Conservation (phyloP, 1,140 invertebrate species). For the Triops cancriformis region DNA sequence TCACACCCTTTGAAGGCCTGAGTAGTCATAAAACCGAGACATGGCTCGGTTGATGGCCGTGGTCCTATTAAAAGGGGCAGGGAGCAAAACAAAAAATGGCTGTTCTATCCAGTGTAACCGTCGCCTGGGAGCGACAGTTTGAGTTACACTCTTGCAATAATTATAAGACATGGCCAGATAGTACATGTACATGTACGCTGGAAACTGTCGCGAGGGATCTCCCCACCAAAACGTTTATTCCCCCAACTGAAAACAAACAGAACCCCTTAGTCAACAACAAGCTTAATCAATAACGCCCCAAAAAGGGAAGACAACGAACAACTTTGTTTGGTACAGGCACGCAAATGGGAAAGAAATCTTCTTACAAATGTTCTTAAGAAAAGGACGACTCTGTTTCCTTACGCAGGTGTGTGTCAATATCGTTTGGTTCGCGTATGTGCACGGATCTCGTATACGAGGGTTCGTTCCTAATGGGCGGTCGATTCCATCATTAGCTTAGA, state of each 20-base stretch:
- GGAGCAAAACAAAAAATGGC: too few relatives aligned
- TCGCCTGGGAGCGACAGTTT: too few relatives aligned
- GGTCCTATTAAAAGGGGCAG: too few relatives aligned
- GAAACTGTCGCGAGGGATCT: too few relatives aligned
- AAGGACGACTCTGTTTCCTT: not conserved
- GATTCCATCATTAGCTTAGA: not conserved
- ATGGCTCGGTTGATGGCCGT: too few relatives aligned
- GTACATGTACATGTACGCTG: too few relatives aligned
- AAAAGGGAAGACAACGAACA: not conserved
- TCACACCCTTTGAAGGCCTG: not conserved
- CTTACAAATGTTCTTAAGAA: not conserved
- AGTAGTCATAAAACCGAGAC: too few relatives aligned
- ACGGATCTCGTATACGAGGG: not conserved
- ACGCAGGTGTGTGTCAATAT: not conserved
- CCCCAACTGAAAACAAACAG: not conserved
- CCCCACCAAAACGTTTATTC: too few relatives aligned
- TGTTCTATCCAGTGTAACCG: too few relatives aligned
- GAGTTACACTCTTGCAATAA: too few relatives aligned
- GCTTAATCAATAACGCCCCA: not conserved
- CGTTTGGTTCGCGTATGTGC: not conserved
- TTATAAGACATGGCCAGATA: too few relatives aligned
- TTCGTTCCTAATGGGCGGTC: not conserved
- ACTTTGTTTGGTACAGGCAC: not conserved
- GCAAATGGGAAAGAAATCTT: not conserved
- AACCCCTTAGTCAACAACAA: not conserved